Base-by-base conservation (phyloP, 2,888 invertebrate species). In the Prosopocoilus inquinatus region DNA sequence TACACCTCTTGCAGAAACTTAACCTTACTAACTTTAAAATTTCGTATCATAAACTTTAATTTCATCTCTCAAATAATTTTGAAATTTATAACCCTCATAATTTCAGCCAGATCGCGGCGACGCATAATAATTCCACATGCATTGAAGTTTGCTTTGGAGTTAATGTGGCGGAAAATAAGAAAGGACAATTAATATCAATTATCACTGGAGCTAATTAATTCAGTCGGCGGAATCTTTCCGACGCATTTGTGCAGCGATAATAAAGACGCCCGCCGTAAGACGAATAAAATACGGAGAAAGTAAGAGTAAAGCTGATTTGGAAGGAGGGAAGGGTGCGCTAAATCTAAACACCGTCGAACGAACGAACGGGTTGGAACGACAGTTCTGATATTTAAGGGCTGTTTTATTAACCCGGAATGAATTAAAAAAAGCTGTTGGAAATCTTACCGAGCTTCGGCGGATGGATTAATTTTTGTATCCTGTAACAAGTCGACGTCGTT, bases 151-250 rank as follows among this genome's bases (percentile, higher is more conserved):
- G 13, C 11, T 28, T n/a, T 34, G 56, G 55, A 61, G 60, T 69
- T 69, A 70, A 70, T 67, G 67, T 66, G 58, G 57, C 62, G 68
- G 67, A 69, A 71, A 70, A 69, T 67, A 68, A 70, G 67, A 70
- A 63, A 67, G 66, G 67, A 65, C 69, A 71, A 71, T 72, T 72
- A 71, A 72, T 71, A 71, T 71, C 70, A 72, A 72, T 72, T 72
- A 72, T 69, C 71, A 67, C 64, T 64, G 56, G 64, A 61, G 66
- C 65, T 67, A 70, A 70, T 70, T 70, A 70, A 70, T 70, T 65
- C 59, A 58, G 60, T 55, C 53, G 60, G 59, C 61, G 55, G 57
- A 63, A 62, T 62, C 59, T 62, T 60, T 62, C 59, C 44, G 54
- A 55, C 57, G 55, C 56, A 58, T 58, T 60, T 54, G 53, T 57